Base-by-base conservation (phyloP, 2,888 invertebrate genomes). In the Clepsis dumicolana region DNA sequence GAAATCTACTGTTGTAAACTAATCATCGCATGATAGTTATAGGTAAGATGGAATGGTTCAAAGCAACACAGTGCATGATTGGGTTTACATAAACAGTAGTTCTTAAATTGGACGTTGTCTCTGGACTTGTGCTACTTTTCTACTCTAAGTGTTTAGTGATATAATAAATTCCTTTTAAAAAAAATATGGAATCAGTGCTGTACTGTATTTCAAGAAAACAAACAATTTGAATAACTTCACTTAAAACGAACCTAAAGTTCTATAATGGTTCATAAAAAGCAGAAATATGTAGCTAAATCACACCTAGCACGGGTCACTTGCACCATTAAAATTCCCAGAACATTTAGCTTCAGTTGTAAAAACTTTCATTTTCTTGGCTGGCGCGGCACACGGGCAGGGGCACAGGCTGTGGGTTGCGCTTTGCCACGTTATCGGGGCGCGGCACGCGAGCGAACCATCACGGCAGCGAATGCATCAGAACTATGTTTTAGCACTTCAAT, bases 371-470 rank as follows among this genome's bases (percentile, higher is more conserved):
- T 73, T 73, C 74, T 70, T 35, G 25, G 71, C 64, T 61, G 65
- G 38, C 71, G 64, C 60, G 76, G 74, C 75, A n/a, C n/a, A n/a
- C n/a, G n/a, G n/a, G n/a, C n/a, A n/a, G n/a, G n/a, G n/a, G n/a
- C n/a, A 80, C 85, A 75, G 87, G 85, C 85, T 14, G 77, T 74
- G 66, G 74, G 82, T 82, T 86, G 83, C 80, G 82, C 85, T 88
- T 89, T 86, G 80, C 81, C 82, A 76, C 73, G 83, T 88, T 89
- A 90, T 90, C 89, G 89, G 86, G 81, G 84, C 84, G 77, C 73
- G 76, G 78, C 90, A 92, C 90, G 91, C 92, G 84, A 91, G 86
- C 75, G 85, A 73, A 86, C 88, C 86, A 91, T 91, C 90, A 90
- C 77, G 79, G 70, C 71, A 70, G 74, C 75, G 86, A 88, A 87